A percentile compares a stretch with the other conserved stretches of the same genome.
phyloP scores from a whole-genome alignment of 2,888 invertebrate species.

The Lasioglossum vierecki region DNA sequence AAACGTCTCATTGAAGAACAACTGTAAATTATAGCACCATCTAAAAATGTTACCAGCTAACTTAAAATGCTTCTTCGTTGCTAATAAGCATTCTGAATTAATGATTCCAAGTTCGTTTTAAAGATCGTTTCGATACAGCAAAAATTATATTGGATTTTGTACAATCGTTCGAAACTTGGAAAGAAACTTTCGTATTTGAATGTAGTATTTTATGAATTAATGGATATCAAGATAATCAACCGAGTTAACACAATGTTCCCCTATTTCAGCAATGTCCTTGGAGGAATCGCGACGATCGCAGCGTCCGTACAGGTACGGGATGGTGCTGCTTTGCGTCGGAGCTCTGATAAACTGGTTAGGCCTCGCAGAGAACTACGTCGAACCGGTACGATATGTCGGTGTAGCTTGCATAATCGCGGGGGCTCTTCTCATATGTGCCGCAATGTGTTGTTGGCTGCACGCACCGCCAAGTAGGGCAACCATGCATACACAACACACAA shows the following conservation, averaged over 20 bases:
- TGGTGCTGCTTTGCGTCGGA: constrained; percentile 89
- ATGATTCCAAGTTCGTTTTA: no score
- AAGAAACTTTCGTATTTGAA: neutral
- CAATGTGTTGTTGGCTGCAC: constrained; percentile 90
- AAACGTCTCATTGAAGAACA: neutral
- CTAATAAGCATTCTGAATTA: neutral
- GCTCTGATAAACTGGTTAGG: constrained; percentile 91
- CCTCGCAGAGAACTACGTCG: constrained; percentile 89
- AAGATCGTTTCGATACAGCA: neutral
- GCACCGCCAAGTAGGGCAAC: constrained; percentile 80
- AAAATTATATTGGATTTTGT: neutral
- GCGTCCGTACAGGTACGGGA: constrained; percentile 90
- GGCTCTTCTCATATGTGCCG: constrained; percentile 89
- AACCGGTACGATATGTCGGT: constrained; percentile 90
- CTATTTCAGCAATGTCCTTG: constrained; percentile 87
- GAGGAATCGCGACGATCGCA: constrained; percentile 89
- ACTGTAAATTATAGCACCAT: neutral
- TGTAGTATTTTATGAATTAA: neutral
- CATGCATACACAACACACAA: constrained; percentile 75
- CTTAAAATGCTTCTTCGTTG: neutral
- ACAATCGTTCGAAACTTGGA: neutral
- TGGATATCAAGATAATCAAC: neutral
- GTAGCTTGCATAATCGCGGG: constrained; percentile 91
- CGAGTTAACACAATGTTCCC: neutral
- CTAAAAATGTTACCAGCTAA: neutral